These are phyloP conservation scores for Eupithecia centaureata DNA, from an alignment of 2,888 invertebrate genomes.

Conservation along the genomic window DNA sequence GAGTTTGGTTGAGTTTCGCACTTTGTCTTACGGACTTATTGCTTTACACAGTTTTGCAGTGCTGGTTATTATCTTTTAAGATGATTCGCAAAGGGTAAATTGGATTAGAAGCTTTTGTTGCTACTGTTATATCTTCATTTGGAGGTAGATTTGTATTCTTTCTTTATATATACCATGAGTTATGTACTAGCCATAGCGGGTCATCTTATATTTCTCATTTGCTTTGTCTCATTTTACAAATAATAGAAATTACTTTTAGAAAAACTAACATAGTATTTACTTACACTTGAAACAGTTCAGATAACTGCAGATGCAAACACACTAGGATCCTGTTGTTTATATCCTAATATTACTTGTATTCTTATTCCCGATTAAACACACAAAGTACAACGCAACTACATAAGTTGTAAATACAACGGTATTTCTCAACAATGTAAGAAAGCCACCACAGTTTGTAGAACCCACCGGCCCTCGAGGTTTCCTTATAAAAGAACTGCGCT, in stretches of 20 bases:
- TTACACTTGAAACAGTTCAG: too few relatives aligned
- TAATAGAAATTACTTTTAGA: too few relatives aligned
- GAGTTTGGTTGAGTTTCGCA: slow-evolving; percentile 52
- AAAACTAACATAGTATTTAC: too few relatives aligned
- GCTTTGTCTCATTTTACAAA: not conserved
- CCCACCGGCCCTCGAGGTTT: slow-evolving; percentile 30
- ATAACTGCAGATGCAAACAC: too few relatives aligned
- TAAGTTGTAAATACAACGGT: slow-evolving; percentile 2
- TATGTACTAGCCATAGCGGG: not conserved
- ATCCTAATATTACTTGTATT: not conserved
- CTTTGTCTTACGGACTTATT: slow-evolving; percentile 43
- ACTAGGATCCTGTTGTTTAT: not conserved
- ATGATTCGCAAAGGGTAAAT: slow-evolving; percentile 13
- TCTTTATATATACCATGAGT: not conserved
- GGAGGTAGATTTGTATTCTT: not conserved
- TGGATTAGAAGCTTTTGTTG: slow-evolving; percentile 9
- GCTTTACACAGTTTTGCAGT: slow-evolving; percentile 31
- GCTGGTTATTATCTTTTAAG: slow-evolving; percentile 16
- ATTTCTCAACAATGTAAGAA: slow-evolving; percentile 3
- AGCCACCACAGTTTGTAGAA: slow-evolving; percentile 24
- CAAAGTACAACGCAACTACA: not conserved
- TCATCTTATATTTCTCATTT: not conserved
- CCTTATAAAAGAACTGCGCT: slow-evolving; percentile 41
- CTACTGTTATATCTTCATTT: not conserved
- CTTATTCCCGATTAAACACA: not conserved